A percentile compares a stretch with the other conserved stretches of the same genome.
These are phyloP conservation scores for Crax fasciolata DNA, from an alignment of 2,797 vertebrate species.

Conservation along the genomic window DNA sequence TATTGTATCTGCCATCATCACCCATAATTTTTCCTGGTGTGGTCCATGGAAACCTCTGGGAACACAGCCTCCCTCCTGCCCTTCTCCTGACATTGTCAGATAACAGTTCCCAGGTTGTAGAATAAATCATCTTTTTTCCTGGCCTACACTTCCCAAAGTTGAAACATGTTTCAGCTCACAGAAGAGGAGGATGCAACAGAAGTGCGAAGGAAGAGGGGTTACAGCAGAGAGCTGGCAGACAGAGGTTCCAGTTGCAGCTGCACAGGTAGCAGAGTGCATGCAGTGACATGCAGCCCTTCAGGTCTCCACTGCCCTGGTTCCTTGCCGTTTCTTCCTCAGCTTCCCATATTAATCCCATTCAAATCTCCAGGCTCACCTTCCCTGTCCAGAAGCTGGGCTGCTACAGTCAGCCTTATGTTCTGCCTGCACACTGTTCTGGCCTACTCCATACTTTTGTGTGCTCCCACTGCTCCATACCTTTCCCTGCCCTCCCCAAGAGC, in stretches of 20 bases:
- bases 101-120: neutral
- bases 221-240: neutral
- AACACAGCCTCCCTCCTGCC: too few species aligned
- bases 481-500: neutral
- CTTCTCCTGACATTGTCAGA: neutral
- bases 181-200: neutral
- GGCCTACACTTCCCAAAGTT: neutral
- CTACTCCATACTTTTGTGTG: neutral
- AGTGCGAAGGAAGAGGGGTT: neutral
- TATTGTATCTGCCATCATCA: neutral
- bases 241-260: neutral
- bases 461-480: neutral
- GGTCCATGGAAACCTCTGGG: neutral
- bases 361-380: neutral
- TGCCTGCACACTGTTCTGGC: neutral
- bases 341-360: neutral
- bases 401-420: neutral
- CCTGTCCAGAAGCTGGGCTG: neutral
- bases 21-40: neutral
- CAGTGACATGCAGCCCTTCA: neutral
- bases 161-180: neutral
- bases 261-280: neutral
- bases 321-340: neutral
- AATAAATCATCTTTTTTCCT: neutral
- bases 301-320: neutral